These are phyloP conservation scores for Scatophagus argus DNA, from an alignment of 2,113 vertebrate genomes.

Conservation along the genomic window DNA sequence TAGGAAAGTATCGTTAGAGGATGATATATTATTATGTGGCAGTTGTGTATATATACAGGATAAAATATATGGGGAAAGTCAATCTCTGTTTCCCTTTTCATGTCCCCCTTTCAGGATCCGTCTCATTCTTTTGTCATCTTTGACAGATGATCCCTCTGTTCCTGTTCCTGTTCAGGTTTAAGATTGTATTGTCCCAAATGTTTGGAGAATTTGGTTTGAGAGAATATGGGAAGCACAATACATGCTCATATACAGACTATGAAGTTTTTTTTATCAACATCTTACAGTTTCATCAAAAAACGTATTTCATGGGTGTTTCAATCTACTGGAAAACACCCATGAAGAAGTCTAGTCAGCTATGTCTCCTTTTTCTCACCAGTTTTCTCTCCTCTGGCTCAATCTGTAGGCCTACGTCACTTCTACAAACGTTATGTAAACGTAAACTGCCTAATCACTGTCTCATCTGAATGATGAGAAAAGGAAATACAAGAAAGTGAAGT, in stretches of 20 bases:
- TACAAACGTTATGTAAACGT: neutral
- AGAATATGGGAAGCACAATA: neutral
- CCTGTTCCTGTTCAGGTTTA: neutral
- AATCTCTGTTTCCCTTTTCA: neutral
- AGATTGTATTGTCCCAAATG: neutral
- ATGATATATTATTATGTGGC: constrained; percentile 2
- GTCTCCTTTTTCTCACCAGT: neutral
- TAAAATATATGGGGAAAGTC: neutral
- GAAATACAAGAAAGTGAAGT: constrained; percentile 20
- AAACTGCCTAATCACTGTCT: neutral
- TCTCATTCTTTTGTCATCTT: constrained; percentile 1
- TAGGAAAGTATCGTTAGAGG: neutral
- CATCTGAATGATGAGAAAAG: neutral
- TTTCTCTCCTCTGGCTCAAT: constrained; percentile 9
- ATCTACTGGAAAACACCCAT: neutral
- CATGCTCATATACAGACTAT: constrained; percentile 7
- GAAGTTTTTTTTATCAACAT: neutral
- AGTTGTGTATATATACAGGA: constrained; percentile 2
- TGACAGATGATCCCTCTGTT: neutral
- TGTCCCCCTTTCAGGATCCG: neutral
- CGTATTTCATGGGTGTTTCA: constrained; percentile 3
- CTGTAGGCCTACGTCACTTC: neutral
- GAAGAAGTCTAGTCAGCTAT: neutral
- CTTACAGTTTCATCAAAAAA: neutral
- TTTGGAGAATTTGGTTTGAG: neutral